Conservation (phyloP, 2,797 vertebrate species). For the Labroides dimidiatus region DNA sequence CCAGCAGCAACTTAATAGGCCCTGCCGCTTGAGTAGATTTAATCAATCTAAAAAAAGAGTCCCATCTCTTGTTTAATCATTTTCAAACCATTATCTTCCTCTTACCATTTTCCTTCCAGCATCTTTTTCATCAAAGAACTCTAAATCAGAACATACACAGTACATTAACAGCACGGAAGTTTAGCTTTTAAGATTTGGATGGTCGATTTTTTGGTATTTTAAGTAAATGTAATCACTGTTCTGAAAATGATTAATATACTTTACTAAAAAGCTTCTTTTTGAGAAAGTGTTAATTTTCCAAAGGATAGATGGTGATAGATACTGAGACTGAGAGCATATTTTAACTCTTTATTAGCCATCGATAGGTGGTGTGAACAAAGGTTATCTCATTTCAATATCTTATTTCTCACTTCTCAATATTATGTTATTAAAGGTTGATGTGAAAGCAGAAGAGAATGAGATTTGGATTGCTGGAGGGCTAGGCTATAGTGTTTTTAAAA, state of each 20-base stretch:
- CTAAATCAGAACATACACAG: neutral
- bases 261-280: neutral
- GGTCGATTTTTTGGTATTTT: neutral
- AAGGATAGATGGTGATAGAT: neutral
- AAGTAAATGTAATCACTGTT: neutral
- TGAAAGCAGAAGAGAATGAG: no score
- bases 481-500: no score
- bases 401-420: no score
- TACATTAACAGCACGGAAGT: neutral
- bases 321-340: neutral
- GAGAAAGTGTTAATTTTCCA: neutral
- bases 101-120: constrained; percentile 14
- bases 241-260: neutral
- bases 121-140: neutral
- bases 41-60: constrained; percentile 39
- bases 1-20: constrained; percentile 25
- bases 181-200: neutral
- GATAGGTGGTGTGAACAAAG: no score
- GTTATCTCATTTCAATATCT: no score
- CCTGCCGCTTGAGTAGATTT: constrained; percentile 21
- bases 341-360: no score
- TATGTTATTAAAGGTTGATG: no score
- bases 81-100: constrained; percentile 20
- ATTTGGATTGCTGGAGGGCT: no score
- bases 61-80: constrained; percentile 27